phyloP scores from a whole-genome alignment of 2,113 vertebrate genomes.

The Xiphophorus couchianus region DNA sequence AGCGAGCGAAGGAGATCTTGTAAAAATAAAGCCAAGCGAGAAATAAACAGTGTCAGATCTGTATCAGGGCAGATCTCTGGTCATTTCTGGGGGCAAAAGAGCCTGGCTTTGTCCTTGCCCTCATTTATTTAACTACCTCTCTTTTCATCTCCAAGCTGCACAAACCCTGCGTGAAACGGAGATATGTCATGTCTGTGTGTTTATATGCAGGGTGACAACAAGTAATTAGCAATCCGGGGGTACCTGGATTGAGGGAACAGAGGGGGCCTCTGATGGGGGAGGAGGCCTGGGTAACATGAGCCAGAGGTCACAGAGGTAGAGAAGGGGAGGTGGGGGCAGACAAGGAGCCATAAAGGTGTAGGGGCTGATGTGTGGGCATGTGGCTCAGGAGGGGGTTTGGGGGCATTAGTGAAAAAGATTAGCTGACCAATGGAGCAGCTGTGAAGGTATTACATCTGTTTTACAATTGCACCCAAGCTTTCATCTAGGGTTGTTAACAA shows the following conservation, averaged over 20 bases:
- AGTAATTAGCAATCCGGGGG: constrained; percentile 68
- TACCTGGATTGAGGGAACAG: constrained; percentile 63
- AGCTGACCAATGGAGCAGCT: constrained; percentile 80
- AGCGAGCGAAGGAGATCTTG: constrained; percentile 53
- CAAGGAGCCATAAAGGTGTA: constrained; percentile 59
- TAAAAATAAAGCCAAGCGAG: constrained; percentile 51
- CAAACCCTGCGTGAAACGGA: constrained; percentile 49
- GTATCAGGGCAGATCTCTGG: constrained; percentile 23
- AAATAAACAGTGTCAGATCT: constrained; percentile 50
- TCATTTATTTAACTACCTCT: constrained; percentile 22
- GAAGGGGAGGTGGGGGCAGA: constrained; percentile 13
- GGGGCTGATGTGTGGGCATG: constrained; percentile 53
- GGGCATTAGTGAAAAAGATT: constrained; percentile 81
- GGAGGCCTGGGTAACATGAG: constrained; percentile 71
- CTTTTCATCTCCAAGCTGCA: constrained; percentile 23
- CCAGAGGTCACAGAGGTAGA: constrained; percentile 61
- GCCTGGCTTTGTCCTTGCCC: constrained; percentile 2
- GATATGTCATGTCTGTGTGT: constrained; percentile 70
- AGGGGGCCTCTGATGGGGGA: constrained; percentile 65
- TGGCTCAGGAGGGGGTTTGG: constrained; percentile 27
- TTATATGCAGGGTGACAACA: constrained; percentile 68
- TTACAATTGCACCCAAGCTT: constrained; percentile 80
- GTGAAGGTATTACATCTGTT: constrained; percentile 84
- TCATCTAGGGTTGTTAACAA: constrained; percentile 80
- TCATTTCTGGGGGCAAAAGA: constrained; percentile 13